Evolutionary conservation across 2,797 vertebrate species (phyloP), one percentile per base, ranked within the genome.

Genomic region (Sardinella longiceps): DNA sequence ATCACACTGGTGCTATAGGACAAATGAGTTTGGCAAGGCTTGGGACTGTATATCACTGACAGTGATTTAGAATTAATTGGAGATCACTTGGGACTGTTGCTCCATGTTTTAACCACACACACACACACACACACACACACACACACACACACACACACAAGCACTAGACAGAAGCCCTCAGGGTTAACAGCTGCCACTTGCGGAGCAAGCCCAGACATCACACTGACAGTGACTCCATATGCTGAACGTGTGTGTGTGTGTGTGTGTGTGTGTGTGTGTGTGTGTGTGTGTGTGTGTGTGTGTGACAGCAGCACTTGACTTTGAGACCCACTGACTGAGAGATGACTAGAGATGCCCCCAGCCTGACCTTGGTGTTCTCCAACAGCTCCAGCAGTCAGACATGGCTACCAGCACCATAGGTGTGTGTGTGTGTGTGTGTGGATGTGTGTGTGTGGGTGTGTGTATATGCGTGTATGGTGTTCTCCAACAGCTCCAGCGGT

Each of bases 171-270:
- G 14, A 80, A 86, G 43, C 90, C 93, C 93, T 82, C 81, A 82
- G 89, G 94, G 89, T 80, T 88, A 66, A 85, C 93, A 95, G 93
- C 92, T 94, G 94, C 88, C 83, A 82, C 86, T 87, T 87, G n/a
- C 81, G 80, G 80, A 80, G 89, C 94, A 93, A 88, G 93, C 91
- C 81, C 81, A 90, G 89, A 89, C 93, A 90, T 45, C 81, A 83
- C 84, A 87, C 85, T 86, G 82, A 85, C 85, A 70, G 89, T 82
- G 86, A 82, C 82, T 84, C 87, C 88, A 86, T 89, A 82, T 89
- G 89, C n/a, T 60, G 56, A 37, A 20, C 15, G 46, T 48, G 11
- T 10, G 46, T 48, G 46, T 48, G 46, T 48, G 46, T 48, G 46
- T 48, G 46, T 48, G 46, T 48, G 46, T 48, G 45, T 46, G 45